Evolutionary conservation across 1,140 invertebrate species (phyloP).

Genomic region (Bombus confusus): DNA sequence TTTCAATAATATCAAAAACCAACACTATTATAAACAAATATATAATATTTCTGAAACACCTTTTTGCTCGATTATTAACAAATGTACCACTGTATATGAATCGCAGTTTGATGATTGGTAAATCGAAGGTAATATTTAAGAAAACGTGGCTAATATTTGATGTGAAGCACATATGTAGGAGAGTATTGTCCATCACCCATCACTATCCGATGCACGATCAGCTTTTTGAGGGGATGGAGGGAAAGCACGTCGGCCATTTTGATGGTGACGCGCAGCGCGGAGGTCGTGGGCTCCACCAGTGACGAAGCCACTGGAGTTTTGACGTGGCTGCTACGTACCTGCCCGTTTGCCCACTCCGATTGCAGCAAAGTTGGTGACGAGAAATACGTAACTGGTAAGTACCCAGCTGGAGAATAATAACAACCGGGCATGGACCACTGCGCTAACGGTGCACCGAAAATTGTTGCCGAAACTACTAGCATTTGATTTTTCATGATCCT

Average conservation of each 20-base stretch:
- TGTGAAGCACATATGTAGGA: background rate
- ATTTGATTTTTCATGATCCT: slow-evolving; percentile 47
- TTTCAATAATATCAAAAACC: no score
- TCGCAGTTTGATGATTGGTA: background rate
- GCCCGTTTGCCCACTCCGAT: slow-evolving; percentile 94
- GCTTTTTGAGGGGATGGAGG: slow-evolving; percentile 22
- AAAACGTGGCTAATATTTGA: background rate
- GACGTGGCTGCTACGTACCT: slow-evolving; percentile 97
- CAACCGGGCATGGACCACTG: slow-evolving; percentile 86
- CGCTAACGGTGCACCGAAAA: slow-evolving; percentile 60
- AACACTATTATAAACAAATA: no score
- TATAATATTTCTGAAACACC: no score
- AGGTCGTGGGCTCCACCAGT: slow-evolving; percentile 87
- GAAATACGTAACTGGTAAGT: slow-evolving; percentile 97
- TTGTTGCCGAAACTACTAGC: slow-evolving; percentile 50
- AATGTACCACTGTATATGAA: background rate
- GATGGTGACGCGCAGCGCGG: slow-evolving; percentile 87
- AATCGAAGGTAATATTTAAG: background rate
- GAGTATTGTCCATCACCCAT: background rate
- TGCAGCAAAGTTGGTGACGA: slow-evolving; percentile 96
- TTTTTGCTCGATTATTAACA: no score
- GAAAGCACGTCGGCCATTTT: slow-evolving; percentile 83
- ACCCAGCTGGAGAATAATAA: slow-evolving; percentile 88
- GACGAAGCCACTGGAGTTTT: slow-evolving; percentile 95
- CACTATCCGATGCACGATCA: slow-evolving; percentile 41